phyloP scores from a whole-genome alignment of 1,140 invertebrate species.

The Phymastichus coffea region DNA sequence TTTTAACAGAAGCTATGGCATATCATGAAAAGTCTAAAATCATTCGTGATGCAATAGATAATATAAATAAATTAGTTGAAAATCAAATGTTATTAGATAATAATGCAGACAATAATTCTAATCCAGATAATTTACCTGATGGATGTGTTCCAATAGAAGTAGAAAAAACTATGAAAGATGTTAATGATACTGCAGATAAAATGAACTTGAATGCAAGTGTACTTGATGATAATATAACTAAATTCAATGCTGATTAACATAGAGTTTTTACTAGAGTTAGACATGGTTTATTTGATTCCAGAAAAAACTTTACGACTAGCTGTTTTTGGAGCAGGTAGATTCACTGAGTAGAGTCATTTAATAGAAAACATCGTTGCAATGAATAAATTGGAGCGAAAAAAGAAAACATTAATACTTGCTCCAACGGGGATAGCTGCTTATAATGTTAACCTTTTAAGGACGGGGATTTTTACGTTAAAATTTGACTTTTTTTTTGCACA shows the following conservation, averaged over 20 bases:
- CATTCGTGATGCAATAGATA: conserved; percentile 19
- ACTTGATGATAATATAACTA: conserved; percentile 20
- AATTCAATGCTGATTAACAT: conserved; percentile 33
- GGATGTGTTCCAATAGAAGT: conserved; percentile 26
- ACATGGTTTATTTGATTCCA: no score
- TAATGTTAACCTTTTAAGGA: conserved; percentile 36
- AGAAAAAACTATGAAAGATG: conserved; percentile 29
- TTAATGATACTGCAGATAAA: conserved; percentile 23
- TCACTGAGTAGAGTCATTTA: no score
- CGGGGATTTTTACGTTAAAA: no score
- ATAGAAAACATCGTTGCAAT: background rate
- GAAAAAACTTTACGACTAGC: no score
- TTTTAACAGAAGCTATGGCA: no score
- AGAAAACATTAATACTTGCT: no score
- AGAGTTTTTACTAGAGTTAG: conserved; percentile 30
- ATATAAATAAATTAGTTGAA: conserved; percentile 27
- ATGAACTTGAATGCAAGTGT: conserved; percentile 4
- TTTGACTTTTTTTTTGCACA: no score
- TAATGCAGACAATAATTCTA: conserved; percentile 1
- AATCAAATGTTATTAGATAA: conserved; percentile 14
- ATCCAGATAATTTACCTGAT: no score
- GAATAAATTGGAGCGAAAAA: conserved; percentile 29
- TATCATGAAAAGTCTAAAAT: no score
- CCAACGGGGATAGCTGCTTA: no score
- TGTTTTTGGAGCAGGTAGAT: no score